Evolutionary conservation across 2,113 vertebrate species (phyloP).

Genomic region (Calidris pygmaea): DNA sequence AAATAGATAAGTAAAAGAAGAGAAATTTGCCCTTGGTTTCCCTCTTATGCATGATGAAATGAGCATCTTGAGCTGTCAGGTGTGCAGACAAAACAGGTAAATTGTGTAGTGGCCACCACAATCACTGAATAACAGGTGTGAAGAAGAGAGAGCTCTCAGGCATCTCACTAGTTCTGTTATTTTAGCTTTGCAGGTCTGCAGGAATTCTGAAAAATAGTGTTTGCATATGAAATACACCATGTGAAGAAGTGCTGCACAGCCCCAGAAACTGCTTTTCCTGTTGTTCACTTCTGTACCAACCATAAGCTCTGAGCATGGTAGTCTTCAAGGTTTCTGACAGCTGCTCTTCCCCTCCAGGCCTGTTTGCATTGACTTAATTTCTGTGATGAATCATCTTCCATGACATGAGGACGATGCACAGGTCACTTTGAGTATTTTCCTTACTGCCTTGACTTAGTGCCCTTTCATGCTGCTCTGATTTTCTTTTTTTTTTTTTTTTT

Average conservation of each 20-base stretch:
- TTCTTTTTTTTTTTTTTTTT: neutral
- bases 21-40: neutral
- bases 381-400: neutral
- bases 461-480: neutral
- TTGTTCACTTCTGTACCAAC: neutral
- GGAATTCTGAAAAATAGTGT: neutral
- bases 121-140: neutral
- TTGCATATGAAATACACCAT: neutral
- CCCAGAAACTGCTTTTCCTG: neutral
- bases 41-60: neutral
- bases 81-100: rapidly evolving
- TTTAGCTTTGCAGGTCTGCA: neutral
- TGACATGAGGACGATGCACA: rapidly evolving
- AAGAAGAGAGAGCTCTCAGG: neutral
- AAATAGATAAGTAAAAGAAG: neutral
- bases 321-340: neutral
- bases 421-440: neutral
- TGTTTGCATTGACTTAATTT: neutral
- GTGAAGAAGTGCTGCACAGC: neutral
- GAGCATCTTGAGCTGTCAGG: neutral
- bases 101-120: neutral
- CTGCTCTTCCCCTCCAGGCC: neutral
- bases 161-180: neutral
- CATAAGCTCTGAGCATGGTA: neutral
- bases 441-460: neutral